phyloP scores from a whole-genome alignment of 2,113 vertebrate genomes.

The Phodopus roborovskii region DNA sequence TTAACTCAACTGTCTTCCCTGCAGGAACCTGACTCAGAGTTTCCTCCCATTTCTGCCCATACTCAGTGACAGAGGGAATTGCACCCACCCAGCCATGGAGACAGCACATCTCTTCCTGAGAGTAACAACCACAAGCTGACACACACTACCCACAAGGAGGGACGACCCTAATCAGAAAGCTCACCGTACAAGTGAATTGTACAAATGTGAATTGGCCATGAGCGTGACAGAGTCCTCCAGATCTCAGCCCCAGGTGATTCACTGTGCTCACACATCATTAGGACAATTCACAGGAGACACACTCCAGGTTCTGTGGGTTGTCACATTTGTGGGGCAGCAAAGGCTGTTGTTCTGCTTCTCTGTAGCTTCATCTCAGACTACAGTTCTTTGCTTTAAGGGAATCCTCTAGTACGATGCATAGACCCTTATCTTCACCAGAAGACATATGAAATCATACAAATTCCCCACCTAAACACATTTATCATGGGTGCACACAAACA shows the following conservation, averaged over 20 bases:
- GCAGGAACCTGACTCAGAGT: neutral
- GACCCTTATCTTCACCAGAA: neutral
- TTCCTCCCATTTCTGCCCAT: neutral
- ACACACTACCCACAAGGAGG: neutral
- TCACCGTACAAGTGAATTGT: neutral
- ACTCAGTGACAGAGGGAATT: neutral
- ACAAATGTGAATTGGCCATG: neutral
- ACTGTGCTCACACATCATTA: neutral
- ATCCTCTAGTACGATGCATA: neutral
- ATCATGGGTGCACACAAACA: neutral
- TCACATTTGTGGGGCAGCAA: neutral
- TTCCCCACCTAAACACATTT: neutral
- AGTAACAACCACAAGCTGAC: neutral
- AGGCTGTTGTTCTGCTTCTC: neutral
- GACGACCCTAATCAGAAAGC: neutral
- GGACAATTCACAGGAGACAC: neutral
- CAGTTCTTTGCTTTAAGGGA: neutral
- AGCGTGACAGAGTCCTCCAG: conserved; percentile 26
- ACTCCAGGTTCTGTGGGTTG: neutral
- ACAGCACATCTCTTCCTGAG: neutral
- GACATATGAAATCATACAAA: neutral
- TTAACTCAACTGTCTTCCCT: neutral
- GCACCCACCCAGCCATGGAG: neutral
- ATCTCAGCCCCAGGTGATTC: conserved; percentile 24
- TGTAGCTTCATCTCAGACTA: neutral